Base-by-base conservation (phyloP, 2,888 invertebrate genomes). In the Blastobasis lacticolella region DNA sequence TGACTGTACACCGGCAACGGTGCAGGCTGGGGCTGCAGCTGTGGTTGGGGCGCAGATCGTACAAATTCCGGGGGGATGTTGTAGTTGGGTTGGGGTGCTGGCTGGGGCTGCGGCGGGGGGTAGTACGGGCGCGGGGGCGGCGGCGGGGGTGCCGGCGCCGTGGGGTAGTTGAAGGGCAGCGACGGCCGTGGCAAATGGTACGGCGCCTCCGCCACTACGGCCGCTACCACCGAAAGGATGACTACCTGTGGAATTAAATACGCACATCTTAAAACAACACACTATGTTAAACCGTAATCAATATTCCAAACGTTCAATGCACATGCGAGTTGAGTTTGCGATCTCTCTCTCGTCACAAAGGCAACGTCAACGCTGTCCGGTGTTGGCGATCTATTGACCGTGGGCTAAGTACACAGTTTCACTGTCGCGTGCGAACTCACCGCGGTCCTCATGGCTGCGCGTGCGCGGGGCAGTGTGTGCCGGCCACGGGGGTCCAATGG, bases 371-470 rank as follows among this genome's bases (percentile, higher is more conserved):
- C 1, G 1, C 23, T 23, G 3, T 23, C 23, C 23, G 23, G 23
- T 23, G 23, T 23, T 23, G 23, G 23, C 23, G 52, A 44, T 43
- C 5, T 57, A 58, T 64, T 65, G 60, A 62, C 52, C 52, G 56
- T 57, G 50, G 56, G 61, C 46, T 57, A 50, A 59, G 66, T 66
- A 63, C 62, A 72, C 63, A 63, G 71, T 58, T 82, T 81, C 79
- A 78, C 79, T 78, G 72, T 73, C 57, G 40, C 55, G 53, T 55
- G 56, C 63, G 61, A 71, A 87, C 87, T 86, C 72, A 88, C 87
- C 84, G 81, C 80, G 70, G 72, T 76, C 70, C 74, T 81, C 87
- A 86, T 86, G 75, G 63, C 69, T 71, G 64, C 60, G 67, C 68
- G 70, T 69, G 73, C 63, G 69, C 66, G 68, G 63, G 67, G 64